Base-by-base conservation (phyloP, 1,140 invertebrate species). In the Plodia interpunctella region DNA sequence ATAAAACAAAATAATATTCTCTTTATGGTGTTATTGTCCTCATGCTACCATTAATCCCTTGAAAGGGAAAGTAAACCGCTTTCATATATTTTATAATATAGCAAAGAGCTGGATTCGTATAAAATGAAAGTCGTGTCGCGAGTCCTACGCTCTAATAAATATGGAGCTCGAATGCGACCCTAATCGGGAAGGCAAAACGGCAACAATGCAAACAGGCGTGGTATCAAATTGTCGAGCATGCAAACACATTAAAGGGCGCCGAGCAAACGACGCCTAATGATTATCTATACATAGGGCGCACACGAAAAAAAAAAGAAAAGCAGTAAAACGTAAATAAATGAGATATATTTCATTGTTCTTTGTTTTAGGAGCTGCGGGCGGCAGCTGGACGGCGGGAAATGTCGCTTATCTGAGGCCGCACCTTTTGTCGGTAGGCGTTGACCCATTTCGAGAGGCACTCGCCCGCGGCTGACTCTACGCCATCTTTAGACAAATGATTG, bases 71-170 rank as follows among this genome's bases (percentile, higher is more conserved):
- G 66, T 60, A 74, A 72, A 74, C 65, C 63, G 63, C 68, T 62
- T 70, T 59, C 65, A 68, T 67, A 67, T 67, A 66, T 69, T 62
- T 72, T 65, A 59, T 63, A 65, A 60, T 65, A 72, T 64, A 68
- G 63, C 58, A 53, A 68, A 53, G 64, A 75, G 60, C 69, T 73
- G 74, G 80, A 79, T 78, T 60, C 74, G 74, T 81, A 72, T 83
- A 86, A 87, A 86, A 88, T 78, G 80, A 86, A 88, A 88, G 79
- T 82, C 78, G 75, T 83, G 83, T 86, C 70, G 76, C 70, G 70
- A 82, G 79, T 77, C 74, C 74, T 81, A 78, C 82, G 80, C 76
- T 85, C 77, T 87, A 84, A 88, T 87, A 87, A 87, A 88, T 84
- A 83, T 81, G 75, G 78, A 80, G 79, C 80, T 76, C 76, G 70